Base-by-base conservation (phyloP, 1,140 invertebrate species). In the Micrasema longulum region DNA sequence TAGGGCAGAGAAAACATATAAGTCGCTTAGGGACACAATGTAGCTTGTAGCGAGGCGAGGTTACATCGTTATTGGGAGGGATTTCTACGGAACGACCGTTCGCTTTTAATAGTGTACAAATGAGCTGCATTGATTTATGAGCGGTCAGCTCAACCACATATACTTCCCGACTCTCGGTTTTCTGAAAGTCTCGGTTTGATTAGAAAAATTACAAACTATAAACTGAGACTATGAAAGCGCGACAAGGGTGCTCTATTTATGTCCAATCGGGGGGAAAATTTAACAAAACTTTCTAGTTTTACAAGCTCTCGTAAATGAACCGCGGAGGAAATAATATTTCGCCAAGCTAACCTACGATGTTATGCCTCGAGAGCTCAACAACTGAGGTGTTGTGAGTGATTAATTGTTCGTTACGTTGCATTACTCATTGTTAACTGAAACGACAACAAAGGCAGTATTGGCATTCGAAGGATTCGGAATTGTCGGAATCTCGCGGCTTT, bases 91-190 rank as follows among this genome's bases (percentile, higher is more conserved):
- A 52, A 52, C 43, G 26, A 52, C 50, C 50, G 50, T 43, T 68
- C 50, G 52, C 65, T 68, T 55, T 68, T 68, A 68, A 68, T 68
- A 68, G 65, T 68, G 65, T 57, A 43, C 47, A 53, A 68, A 68
- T 68, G 50, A 68, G 65, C 43, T 43, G 65, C 48, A 68, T 68
- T 68, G 65, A 68, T 68, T 68, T 68, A 68, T 50, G 65, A 38
- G 48, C 50, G 52, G 65, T 53, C 65, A 55, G 48, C 31, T 53
- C 14, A 10, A 41, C 47, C 45, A 16, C 10, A 5, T 22, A 38
- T 10, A 18, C 55, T 38, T 2, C 55, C 36, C 35, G 35, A 7
- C 18, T 22, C 47, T 18, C 10, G 1, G 47, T 9, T 48, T 20
- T 9, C 16, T 1, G 2, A 10, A 11, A 14, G 16, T 1, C 45